A percentile compares a stretch with the other conserved stretches of the same genome.
phyloP scores from a whole-genome alignment of 2,797 vertebrate genomes.

The Pelochelys cantorii region DNA sequence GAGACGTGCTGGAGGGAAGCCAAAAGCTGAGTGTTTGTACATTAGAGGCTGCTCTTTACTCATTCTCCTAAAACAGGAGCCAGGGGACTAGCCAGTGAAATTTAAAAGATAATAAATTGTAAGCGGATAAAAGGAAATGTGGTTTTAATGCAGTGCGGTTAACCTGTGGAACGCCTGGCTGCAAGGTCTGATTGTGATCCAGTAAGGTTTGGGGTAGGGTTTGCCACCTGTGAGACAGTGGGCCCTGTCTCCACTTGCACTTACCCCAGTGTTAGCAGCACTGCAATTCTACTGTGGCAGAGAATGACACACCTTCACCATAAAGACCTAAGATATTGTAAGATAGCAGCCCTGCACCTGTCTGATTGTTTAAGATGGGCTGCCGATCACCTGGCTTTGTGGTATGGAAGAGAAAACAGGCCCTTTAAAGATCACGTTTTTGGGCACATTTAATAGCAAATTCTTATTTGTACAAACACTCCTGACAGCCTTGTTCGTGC shows the following conservation, averaged over 20 bases:
- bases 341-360: not conserved
- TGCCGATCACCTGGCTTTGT: not conserved
- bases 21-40: not conserved
- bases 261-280: not conserved
- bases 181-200: not conserved
- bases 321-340: not conserved
- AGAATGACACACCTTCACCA: not conserved
- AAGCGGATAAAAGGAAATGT: not conserved
- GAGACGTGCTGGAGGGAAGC: no score
- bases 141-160: not conserved
- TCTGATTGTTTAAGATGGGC: not conserved
- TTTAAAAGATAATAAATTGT: not conserved
- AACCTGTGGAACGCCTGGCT: not conserved
- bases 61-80: not conserved
- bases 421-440: conserved; percentile 42
- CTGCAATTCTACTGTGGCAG: not conserved
- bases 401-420: conserved; percentile 3
- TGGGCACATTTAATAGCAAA: conserved; percentile 60
- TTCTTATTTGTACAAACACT: conserved; percentile 51
- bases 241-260: not conserved
- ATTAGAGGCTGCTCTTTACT: not conserved
- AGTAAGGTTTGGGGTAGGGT: not conserved
- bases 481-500: conserved; percentile 34
- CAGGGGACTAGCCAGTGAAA: not conserved
- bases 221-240: accelerated